phyloP scores from a whole-genome alignment of 1,140 invertebrate species.

The Adelges cooleyi region DNA sequence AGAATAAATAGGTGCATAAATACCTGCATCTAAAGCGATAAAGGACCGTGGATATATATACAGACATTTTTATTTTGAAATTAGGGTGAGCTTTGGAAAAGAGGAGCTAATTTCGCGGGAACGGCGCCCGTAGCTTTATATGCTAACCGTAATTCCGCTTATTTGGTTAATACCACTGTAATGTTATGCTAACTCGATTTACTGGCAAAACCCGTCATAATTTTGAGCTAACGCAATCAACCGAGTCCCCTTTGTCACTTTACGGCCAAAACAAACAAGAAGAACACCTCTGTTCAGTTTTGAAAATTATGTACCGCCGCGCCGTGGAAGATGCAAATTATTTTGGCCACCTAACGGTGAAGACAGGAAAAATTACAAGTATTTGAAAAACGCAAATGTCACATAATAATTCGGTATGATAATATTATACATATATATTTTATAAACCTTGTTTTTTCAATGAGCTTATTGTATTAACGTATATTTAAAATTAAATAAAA shows the following conservation, averaged over 20 bases:
- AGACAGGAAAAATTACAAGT: no score
- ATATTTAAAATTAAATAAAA: no score
- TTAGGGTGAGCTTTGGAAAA: background rate
- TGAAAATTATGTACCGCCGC: background rate
- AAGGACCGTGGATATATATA: no score
- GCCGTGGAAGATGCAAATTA: background rate
- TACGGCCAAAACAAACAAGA: conserved; percentile 4
- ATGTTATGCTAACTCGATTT: conserved; percentile 25
- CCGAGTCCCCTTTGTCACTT: background rate
- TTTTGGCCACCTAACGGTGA: background rate
- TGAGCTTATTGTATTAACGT: no score
- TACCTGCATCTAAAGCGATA: no score
- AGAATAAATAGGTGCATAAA: no score
- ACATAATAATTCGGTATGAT: no score
- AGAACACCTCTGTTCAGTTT: background rate
- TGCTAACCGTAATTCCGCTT: background rate
- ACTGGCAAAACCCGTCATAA: conserved; percentile 20
- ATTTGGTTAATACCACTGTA: conserved; percentile 19
- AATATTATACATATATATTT: no score
- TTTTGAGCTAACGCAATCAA: conserved; percentile 19
- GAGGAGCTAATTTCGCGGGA: background rate
- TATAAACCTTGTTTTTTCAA: no score
- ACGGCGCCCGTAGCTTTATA: background rate
- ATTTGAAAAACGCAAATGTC: no score
- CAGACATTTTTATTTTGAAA: no score